Evolutionary conservation across 2,888 invertebrate species (phyloP), one percentile per base, ranked within the genome.

Genomic region (Netelia melanura): DNA sequence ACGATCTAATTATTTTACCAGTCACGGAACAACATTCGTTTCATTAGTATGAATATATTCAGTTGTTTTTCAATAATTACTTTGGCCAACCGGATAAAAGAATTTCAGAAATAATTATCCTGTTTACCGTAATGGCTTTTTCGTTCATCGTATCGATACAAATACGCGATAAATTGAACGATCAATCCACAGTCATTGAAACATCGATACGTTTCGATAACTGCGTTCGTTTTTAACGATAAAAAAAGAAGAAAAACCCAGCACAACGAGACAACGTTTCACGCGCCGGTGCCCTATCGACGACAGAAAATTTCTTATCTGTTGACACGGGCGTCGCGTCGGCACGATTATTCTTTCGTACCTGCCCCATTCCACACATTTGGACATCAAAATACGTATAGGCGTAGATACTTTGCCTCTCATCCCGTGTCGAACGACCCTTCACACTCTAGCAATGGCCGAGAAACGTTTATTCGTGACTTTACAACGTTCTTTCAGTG

Each of bases 321-420:
- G 84, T 84, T 84, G 78, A 84, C 84, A 84, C 78, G 84, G 70
- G 75, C 74, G 78, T 78, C 71, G 80, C 67, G 76, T 76, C 71
- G 75, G 74, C 21, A 74, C 74, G 81, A 84, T 84, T 81, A 84
- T 81, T 81, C 64, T 81, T 78, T 67, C 44, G 23, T 17, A 9
- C 54, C 38, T 68, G 56, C 5, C 56, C 56, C 56, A 9, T 43
- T 48, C 44, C 58, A n/a, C 30, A 38, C 76, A 64, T 77, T 72
- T 81, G 44, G 67, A 77, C 72, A 74, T 74, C 52, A 43, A 58
- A 70, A 74, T 43, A 64, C 65, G 68, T 77, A 52, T 52, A 78
- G 56, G 38, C 9, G 74, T 81, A 81, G 25, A 68, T 65, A 68
- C 64, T 78, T 58, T 74, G 62, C 30, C 5, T 30, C 23, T 74